Base-by-base conservation (phyloP, 2,888 invertebrate species). In the Syritta pipiens region DNA sequence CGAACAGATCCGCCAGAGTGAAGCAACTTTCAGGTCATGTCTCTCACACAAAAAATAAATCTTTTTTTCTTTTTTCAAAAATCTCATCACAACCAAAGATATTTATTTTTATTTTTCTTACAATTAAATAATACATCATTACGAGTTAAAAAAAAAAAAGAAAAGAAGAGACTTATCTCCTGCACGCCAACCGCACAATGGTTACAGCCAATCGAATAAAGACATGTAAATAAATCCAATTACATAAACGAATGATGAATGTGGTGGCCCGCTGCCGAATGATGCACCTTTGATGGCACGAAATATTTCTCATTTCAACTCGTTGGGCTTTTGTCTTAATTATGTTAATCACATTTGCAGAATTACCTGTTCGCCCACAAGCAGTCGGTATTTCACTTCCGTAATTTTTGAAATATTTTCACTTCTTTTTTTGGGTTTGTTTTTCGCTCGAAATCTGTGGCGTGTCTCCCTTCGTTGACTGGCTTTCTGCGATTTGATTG, bases 221-320 rank as follows among this genome's bases (percentile, higher is more conserved):
- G 30, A 19, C 26, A 40, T 9, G 57, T 49, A 32, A 69, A 57
- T 44, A 55, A 46, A 32, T 53, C 7, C 35, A 55, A 71, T 77
- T 63, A 60, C 59, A 57, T 59, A 77, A 77, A 24, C 63, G 40
- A 71, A 71, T 77, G 67, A 67, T 68, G 28, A 67, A 53, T 71
- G 12, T 10, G 28, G 40, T 24, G 42, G 14, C n/a, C 14, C 1
- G 37, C 10, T 6, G 19, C 3, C 19, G 37, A 37, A 32, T 53
- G 53, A 40, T 74, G 42, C 9, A 14, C 20, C 17, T 57, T 49
- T 49, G 48, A 30, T 48, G 37, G 9, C 19, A 24, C 12, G 26
- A 35, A 57, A 57, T 42, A 53, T 71, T 55, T 63, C 44, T 46
- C 24, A 30, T 26, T 40, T 49, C n/a, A n/a, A n/a, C n/a, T n/a